Conservation (phyloP, 2,888 invertebrate species). For the Leptarthrus brevirostris region DNA sequence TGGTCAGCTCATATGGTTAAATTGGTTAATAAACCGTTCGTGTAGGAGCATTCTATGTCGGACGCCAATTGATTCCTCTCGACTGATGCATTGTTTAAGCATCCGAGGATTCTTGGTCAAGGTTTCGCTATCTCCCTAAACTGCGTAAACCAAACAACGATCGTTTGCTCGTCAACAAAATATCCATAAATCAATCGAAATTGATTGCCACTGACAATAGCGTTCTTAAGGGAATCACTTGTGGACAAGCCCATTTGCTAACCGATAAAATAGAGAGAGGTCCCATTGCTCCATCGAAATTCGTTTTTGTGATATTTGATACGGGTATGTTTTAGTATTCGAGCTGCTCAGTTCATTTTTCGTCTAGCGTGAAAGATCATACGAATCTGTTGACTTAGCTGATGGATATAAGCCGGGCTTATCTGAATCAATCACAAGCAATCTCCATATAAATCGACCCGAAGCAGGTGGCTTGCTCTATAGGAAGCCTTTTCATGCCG, state of each 20-base stretch:
- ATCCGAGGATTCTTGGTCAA: constrained; percentile 30
- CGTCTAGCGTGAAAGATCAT: constrained; percentile 8
- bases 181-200: constrained; percentile 34
- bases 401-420: constrained; percentile 26
- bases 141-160: neutral
- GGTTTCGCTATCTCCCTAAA: constrained; percentile 17
- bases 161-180: constrained; percentile 3
- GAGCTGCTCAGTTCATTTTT: constrained; percentile 13
- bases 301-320: neutral
- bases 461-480: constrained; percentile 37
- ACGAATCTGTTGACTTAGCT: constrained; percentile 27
- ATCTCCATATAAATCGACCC: constrained; percentile 37
- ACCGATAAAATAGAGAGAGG: neutral
- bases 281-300: neutral
- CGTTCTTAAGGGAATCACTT: constrained; percentile 10
- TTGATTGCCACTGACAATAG: constrained; percentile 30
- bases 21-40: constrained; percentile 27
- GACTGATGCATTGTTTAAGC: neutral
- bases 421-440: constrained; percentile 38
- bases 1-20: neutral
- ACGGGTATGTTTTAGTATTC: too few relatives aligned
- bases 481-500: constrained; percentile 41
- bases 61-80: constrained; percentile 15
- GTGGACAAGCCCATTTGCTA: neutral
- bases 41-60: neutral